Conservation (phyloP, 2,888 invertebrate species). For the Sarcophaga caerulescens region DNA sequence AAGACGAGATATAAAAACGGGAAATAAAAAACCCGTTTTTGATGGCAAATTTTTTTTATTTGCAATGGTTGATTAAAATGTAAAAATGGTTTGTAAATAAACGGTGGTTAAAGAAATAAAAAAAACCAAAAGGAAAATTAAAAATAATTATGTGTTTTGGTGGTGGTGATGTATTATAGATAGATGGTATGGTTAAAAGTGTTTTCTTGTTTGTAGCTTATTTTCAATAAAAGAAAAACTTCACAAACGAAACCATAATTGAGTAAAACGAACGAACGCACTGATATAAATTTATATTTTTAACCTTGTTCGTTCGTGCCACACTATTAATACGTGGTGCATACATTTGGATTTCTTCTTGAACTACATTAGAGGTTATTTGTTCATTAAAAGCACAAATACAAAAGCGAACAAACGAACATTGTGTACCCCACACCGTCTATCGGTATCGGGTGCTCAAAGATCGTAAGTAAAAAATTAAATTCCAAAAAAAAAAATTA, state of each 20-base stretch:
- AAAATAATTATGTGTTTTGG: conserved; percentile 31
- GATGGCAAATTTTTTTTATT: conserved; percentile 71
- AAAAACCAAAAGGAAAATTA: conserved; percentile 1
- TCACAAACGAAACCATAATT: conserved; percentile 5
- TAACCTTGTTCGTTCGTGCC: conserved; percentile 35
- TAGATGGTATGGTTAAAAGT: not conserved
- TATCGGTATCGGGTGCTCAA: conserved; percentile 13
- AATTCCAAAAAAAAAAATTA: conserved; percentile 25
- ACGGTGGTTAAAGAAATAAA: conserved; percentile 23
- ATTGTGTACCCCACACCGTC: conserved; percentile 22
- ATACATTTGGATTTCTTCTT: conserved; percentile 19
- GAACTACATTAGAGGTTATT: conserved; percentile 26
- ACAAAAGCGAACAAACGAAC: not conserved
- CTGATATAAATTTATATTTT: not conserved
- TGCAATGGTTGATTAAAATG: conserved; percentile 40
- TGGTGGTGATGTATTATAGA: conserved; percentile 45
- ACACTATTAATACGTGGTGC: conserved; percentile 31
- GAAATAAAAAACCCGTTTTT: conserved; percentile 55
- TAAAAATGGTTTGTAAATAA: conserved; percentile 49
- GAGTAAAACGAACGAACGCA: not conserved
- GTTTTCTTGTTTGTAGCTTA: conserved; percentile 2
- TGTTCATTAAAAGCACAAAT: not conserved
- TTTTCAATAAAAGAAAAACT: conserved; percentile 11
- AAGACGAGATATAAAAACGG: conserved; percentile 59
- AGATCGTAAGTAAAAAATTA: conserved; percentile 54